Evolutionary conservation across 2,888 invertebrate species (phyloP).

Genomic region (Notodonta dromedarius): DNA sequence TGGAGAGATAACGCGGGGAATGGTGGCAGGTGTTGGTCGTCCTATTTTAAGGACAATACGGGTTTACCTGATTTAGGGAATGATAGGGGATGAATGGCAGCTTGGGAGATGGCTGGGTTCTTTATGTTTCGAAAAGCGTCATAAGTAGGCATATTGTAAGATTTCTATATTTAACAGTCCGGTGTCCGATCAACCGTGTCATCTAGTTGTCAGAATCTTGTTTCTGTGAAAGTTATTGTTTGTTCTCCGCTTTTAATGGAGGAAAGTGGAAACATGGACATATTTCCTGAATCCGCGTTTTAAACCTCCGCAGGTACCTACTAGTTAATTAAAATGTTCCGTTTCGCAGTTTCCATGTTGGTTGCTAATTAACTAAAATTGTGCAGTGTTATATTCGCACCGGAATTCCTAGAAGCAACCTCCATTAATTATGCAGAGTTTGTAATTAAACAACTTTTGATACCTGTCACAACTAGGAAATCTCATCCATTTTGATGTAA

Average conservation of each 20-base stretch:
- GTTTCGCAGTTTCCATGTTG: not conserved
- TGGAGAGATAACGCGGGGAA: slow-evolving; percentile 27
- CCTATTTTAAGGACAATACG: not conserved
- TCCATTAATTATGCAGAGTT: not conserved
- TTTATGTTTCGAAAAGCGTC: not conserved
- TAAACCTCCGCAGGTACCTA: no score
- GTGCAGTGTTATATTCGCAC: not conserved
- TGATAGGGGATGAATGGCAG: not conserved
- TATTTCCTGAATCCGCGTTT: no score
- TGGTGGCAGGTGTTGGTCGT: slow-evolving; percentile 1
- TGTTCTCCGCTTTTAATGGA: no score
- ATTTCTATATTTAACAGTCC: no score
- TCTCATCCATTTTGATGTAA: not conserved
- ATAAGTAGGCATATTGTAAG: no score
- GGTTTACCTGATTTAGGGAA: slow-evolving; percentile 1
- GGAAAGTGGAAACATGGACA: no score
- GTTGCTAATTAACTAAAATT: not conserved
- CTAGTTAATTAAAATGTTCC: not conserved
- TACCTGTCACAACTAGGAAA: not conserved
- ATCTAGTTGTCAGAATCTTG: no score
- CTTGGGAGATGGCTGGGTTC: not conserved
- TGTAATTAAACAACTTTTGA: slow-evolving; percentile 2
- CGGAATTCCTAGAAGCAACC: not conserved
- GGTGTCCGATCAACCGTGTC: no score
- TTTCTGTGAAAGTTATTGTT: no score